Evolutionary conservation across 1,140 invertebrate species (phyloP).

Genomic region (Drosophila arizonae): DNA sequence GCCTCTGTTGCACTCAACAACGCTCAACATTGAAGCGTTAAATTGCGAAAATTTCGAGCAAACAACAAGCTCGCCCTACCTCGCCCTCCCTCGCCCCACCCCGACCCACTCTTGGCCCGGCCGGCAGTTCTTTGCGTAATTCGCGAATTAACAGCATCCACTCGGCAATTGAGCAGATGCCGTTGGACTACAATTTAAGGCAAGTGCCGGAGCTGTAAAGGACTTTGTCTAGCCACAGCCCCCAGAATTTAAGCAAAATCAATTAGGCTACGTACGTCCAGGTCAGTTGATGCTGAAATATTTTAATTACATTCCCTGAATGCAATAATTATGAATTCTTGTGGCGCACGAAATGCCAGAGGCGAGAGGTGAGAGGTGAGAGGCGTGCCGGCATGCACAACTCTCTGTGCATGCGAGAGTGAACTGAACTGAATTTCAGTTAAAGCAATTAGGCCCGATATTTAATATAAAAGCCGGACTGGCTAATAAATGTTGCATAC

Average conservation of each 20-base stretch:
- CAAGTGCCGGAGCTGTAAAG: too few species aligned
- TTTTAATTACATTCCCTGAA: background rate
- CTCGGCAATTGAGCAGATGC: background rate
- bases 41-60: background rate
- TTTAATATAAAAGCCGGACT: too few species aligned
- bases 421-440: too few species aligned
- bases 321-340: background rate
- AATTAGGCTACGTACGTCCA: background rate
- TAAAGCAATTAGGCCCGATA: too few species aligned
- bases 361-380: too few species aligned
- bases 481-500: too few species aligned
- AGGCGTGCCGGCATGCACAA: too few species aligned
- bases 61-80: too few species aligned
- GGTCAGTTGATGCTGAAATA: background rate
- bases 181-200: background rate
- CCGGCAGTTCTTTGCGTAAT: background rate
- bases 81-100: too few species aligned
- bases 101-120: too few species aligned
- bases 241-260: background rate
- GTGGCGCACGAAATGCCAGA: background rate
- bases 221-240: background rate
- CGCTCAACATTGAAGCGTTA: background rate
- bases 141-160: slow-evolving; percentile 26
- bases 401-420: too few species aligned
- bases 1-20: background rate